Evolutionary conservation across 2,113 vertebrate species (phyloP), one percentile per base, ranked within the genome.

Genomic region (Xiphophorus hellerii): DNA sequence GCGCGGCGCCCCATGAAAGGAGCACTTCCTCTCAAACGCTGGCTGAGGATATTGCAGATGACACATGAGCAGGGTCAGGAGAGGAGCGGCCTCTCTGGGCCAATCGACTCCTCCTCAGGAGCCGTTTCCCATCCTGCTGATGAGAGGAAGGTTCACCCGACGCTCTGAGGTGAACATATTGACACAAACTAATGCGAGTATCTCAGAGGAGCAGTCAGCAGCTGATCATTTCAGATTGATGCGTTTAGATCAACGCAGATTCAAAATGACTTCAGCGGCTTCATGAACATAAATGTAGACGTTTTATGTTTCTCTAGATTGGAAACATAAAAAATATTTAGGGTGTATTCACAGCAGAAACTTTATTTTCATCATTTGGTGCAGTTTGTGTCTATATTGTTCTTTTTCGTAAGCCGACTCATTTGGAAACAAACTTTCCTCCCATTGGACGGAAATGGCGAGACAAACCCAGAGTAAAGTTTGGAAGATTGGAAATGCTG

Each of bases 11-110:
- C 58, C 61, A 90, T 90, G 87, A 92, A 92, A 92, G 86, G 76
- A 79, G 77, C 84, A 78, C 87, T 68, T 84, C 84, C 74, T 88
- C 85, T 92, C 86, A 88, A 89, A 93, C 58, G 28, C 86, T 84
- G 25, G 64, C 69, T 58, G 80, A 83, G 88, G 87, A 92, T 91
- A 94, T 92, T 84, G 84, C 82, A 84, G 87, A 91, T 93, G 94
- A 93, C 93, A 93, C 84, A 89, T 90, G 80, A 82, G 73, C 77
- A 42, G 86, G 90, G 92, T 94, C 90, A 93, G 75, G 81, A 91
- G 89, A 78, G 87, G 83, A 85, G 82, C 82, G 87, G 89, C 82
- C 28, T 28, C 81, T 92, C 84, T 22, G 83, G 92, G 90, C 82
- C 88, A 79, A 84, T 90, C 86, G 78, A 89, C 86, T 84, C 71